These are phyloP conservation scores for Barbus barbus DNA, from an alignment of 2,113 vertebrate species.

Conservation along the genomic window DNA sequence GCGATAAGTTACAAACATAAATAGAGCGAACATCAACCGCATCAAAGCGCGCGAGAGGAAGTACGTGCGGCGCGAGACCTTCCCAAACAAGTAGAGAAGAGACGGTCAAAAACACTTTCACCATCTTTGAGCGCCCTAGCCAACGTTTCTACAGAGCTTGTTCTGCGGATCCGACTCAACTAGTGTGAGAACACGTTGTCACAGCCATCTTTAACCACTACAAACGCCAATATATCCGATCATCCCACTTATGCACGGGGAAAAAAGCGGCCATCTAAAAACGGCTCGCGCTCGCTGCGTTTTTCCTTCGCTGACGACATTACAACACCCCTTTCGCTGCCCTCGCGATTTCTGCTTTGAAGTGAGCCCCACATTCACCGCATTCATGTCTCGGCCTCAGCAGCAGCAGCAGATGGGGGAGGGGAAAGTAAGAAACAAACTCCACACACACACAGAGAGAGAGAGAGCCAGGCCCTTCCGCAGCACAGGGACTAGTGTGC, in stretches of 20 bases:
- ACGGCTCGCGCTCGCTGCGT: constrained; percentile 30
- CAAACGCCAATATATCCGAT: neutral
- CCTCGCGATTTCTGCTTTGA: constrained; percentile 64
- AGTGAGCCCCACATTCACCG: constrained; percentile 72
- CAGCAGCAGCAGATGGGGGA: constrained; percentile 75
- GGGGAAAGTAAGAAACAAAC: constrained; percentile 76
- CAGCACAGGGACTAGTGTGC: constrained; percentile 75
- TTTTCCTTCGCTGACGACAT: constrained; percentile 50
- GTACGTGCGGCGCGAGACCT: constrained; percentile 41
- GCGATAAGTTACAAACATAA: neutral
- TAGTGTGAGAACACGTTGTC: constrained; percentile 37
- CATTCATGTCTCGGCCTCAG: constrained; percentile 76
- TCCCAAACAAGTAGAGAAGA: constrained; percentile 26
- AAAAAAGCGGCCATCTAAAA: constrained; percentile 14
- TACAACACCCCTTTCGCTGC: constrained; percentile 58
- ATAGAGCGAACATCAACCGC: neutral
- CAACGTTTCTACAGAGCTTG: constrained; percentile 45
- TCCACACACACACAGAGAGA: constrained; percentile 56
- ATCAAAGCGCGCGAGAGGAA: constrained; percentile 22
- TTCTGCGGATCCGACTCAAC: constrained; percentile 43
- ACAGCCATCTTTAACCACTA: constrained; percentile 22
- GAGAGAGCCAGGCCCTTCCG: constrained; percentile 68
- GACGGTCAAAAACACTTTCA: constrained; percentile 1
- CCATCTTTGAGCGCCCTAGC: constrained; percentile 28
- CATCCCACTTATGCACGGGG: neutral